Conservation (phyloP, 1,140 invertebrate genomes). For the Cyphomyrmex costatus region DNA sequence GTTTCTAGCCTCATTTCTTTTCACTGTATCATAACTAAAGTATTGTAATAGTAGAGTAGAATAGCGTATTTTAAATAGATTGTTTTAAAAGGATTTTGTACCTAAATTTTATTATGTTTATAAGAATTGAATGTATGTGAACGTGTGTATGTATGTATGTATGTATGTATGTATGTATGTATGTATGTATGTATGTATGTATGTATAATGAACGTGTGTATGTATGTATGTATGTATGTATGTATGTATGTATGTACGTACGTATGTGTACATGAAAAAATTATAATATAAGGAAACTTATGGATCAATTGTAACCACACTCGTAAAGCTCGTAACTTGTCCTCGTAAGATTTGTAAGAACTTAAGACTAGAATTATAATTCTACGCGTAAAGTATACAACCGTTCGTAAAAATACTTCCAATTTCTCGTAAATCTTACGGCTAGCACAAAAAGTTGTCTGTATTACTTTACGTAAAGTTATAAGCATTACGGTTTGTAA, state of each 20-base stretch:
- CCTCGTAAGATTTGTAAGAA: too few relatives aligned
- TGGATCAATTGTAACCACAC: too few relatives aligned
- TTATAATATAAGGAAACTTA: conserved; percentile 18
- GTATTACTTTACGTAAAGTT: too few relatives aligned
- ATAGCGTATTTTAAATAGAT: conserved; percentile 80
- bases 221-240: neutral
- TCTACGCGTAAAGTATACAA: too few relatives aligned
- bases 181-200: conserved; percentile 22
- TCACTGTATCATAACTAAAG: conserved; percentile 76
- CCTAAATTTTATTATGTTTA: conserved; percentile 46
- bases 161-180: neutral
- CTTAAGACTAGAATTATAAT: too few relatives aligned
- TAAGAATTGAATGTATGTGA: conserved; percentile 30
- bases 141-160: neutral
- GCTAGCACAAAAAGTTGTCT: too few relatives aligned
- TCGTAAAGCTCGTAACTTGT: too few relatives aligned
- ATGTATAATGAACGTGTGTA: too few relatives aligned
- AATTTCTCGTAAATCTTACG: too few relatives aligned
- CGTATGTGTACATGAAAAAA: conserved; percentile 17
- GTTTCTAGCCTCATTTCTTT: conserved; percentile 69
- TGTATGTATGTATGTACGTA: neutral
- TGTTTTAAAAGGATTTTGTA: conserved; percentile 68
- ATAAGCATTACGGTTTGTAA: too few relatives aligned
- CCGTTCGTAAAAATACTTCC: too few relatives aligned
- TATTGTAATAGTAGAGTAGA: conserved; percentile 80